Evolutionary conservation across 2,113 vertebrate genomes (phyloP), one percentile per base, ranked within the genome.

Genomic region (Hippopotamus amphibius): DNA sequence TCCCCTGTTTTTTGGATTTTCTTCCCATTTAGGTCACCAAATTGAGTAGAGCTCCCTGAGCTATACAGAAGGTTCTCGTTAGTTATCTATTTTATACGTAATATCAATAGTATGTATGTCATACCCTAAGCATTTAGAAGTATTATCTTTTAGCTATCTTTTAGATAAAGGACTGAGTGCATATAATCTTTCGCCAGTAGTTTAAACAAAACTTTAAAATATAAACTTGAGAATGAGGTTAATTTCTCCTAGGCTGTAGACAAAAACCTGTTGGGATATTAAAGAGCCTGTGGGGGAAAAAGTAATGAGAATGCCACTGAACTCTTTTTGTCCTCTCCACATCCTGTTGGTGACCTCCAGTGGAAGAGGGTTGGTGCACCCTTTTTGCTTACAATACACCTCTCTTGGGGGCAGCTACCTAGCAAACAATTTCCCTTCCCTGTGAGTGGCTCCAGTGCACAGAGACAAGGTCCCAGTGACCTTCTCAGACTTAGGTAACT

Each of bases 201-300:
- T 69, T 89, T 86, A 69, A 94, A 74, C 41, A 86, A 77, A 53
- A 74, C 33, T 69, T 83, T 43, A 61, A 94, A 81, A 90, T 81
- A 50, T 76, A 82, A 97, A 76, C 11, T 37, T 90, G 90, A 90
- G 43, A 74, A 95, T 84, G 43, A 81, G 59, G 61, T 16, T 81
- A 65, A 90, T 74, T 90, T 90, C 65, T 68, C 28, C 66, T 65
- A 87, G 68, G 17, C 21, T 24, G 86, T 77, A 95, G 81, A 53
- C 46, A 83, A 88, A 88, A 88, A 28, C 28, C 9, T 96, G 19
- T 90, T 92, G 88, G 59, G 17, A 69, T 88, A 69, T 69, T 96
- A 76, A 83, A 82, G 72, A 94, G 48, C 30, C 28, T 87, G 15
- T 2, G 19, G 7, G 16, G 28, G 24, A 6, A 48, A 71, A 30